These are phyloP conservation scores for human (Homo sapiens) DNA, from an alignment of 2,113 vertebrate genomes.

Conservation along the genomic window GRCh38 chr13:101920001-101920500, in stretches of 20 bases:
- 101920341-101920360: neutral
- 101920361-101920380: neutral
- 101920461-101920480: neutral
- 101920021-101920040: slow-evolving; percentile 60
- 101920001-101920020: slow-evolving; percentile 34
- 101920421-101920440: neutral
- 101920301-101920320: neutral
- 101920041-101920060: slow-evolving; percentile 59
- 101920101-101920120: slow-evolving; percentile 99
- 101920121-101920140: slow-evolving; percentile 95
- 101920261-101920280: neutral
- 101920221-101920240: neutral
- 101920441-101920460: neutral
- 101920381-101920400: neutral
- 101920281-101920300: neutral
- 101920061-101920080: slow-evolving; percentile 79
- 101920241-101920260: neutral
- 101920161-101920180: slow-evolving; percentile 5
- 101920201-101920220: neutral
- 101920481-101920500: neutral
- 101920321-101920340: neutral
- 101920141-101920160: slow-evolving; percentile 80
- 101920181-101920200: neutral
- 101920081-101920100: slow-evolving; percentile 81
- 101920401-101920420: neutral